Percentiles rank a stretch among this genome's conserved stretches.
Conservation (phyloP, 2,113 vertebrate species). For the Paradoxurus hermaphroditus region DNA sequence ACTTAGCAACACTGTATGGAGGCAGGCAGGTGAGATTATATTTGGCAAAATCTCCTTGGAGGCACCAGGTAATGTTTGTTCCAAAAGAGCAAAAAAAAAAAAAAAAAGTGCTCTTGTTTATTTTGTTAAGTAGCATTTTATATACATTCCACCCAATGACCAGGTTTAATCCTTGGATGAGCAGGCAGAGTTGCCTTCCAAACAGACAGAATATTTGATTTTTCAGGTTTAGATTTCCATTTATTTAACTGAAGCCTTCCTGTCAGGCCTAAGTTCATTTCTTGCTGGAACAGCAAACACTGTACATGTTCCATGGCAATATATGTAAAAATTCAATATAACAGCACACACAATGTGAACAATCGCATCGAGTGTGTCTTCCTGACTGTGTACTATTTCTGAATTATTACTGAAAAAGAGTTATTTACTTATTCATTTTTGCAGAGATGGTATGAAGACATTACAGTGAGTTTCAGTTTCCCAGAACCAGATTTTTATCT, state of each 20-base stretch:
- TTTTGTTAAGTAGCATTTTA: slow-evolving; percentile 58
- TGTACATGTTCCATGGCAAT: neutral
- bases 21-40: slow-evolving; percentile 27
- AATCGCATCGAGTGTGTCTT: slow-evolving; percentile 31
- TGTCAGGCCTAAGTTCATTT: slow-evolving; percentile 63
- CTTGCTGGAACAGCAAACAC: slow-evolving; percentile 28
- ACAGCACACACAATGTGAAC: slow-evolving; percentile 24
- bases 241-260: slow-evolving; percentile 63
- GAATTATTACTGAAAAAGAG: slow-evolving; percentile 46
- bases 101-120: neutral
- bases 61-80: slow-evolving; percentile 55
- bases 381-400: slow-evolving; percentile 55
- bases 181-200: slow-evolving; percentile 58
- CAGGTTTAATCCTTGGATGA: slow-evolving; percentile 46
- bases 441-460: slow-evolving; percentile 60
- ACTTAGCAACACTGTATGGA: neutral
- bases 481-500: slow-evolving; percentile 66
- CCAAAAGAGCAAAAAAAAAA: slow-evolving; percentile 42
- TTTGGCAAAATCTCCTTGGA: slow-evolving; percentile 64
- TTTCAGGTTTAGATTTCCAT: slow-evolving; percentile 56
- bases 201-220: slow-evolving; percentile 40
- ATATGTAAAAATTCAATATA: slow-evolving; percentile 61
- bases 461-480: slow-evolving; percentile 53
- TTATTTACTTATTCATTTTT: slow-evolving; percentile 18
- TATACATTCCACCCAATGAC: slow-evolving; percentile 41